A percentile compares a stretch with the other conserved stretches of the same genome.
Evolutionary conservation across 30 jellyfish, hydroid and myxozoan species (phyloP).

Genomic region (Thelohanellus kitauei): DNA sequence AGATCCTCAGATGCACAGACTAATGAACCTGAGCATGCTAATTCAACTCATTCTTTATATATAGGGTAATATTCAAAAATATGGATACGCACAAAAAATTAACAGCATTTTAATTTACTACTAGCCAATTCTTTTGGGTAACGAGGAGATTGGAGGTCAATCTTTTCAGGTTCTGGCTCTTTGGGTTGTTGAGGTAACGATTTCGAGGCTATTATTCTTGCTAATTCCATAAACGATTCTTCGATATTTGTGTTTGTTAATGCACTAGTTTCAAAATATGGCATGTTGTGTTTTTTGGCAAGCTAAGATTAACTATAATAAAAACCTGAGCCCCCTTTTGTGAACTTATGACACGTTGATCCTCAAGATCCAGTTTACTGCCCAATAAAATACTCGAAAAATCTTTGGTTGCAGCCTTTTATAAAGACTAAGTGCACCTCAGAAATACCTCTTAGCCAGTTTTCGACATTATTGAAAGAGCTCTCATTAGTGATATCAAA

Average conservation of each 20-base stretch:
- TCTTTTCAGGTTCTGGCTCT: too few species aligned
- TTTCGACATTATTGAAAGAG: neutral
- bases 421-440: too few species aligned
- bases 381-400: neutral
- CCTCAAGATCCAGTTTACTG: neutral
- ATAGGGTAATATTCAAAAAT: too few species aligned
- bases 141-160: too few species aligned
- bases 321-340: neutral
- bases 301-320: neutral
- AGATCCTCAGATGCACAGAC: too few species aligned
- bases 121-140: too few species aligned
- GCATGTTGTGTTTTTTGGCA: neutral
- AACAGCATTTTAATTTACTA: too few species aligned
- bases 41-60: too few species aligned
- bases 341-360: neutral
- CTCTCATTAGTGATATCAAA: neutral
- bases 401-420: neutral
- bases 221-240: neutral
- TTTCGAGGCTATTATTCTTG: neutral
- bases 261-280: neutral
- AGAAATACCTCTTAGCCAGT: neutral
- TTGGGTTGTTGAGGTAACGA: too few species aligned
- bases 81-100: too few species aligned
- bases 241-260: neutral
- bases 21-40: too few species aligned